Evolutionary conservation across 2,888 invertebrate species (phyloP), one percentile per base, ranked within the genome.

Genomic region (Conomelus anceps): DNA sequence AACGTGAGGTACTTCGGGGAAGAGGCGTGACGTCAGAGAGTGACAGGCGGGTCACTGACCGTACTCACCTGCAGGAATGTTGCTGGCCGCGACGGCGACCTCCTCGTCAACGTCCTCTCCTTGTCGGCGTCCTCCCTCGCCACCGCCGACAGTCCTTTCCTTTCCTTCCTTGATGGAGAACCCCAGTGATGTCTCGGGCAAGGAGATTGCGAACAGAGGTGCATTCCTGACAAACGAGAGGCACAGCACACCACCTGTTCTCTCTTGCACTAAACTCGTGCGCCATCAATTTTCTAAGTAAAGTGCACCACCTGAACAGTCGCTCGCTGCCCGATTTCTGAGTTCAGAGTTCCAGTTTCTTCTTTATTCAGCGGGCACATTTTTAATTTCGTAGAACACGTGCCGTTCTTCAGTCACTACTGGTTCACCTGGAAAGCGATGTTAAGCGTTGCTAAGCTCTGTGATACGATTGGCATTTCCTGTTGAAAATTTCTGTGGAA

Each of bases 41-140:
- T n/a, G 63, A 63, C 63, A 63, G 41, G 41, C 63, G n/a, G 86
- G 86, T 86, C 86, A 86, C 29, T 29, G 86, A 86, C 86, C 86
- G 86, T 29, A 24, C 86, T 86, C 86, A 86, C 86, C 86, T 86
- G 86, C 24, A 86, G 86, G 86, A 86, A 86, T 86, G 86, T 86
- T 86, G 63, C 63, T 26, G n/a, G n/a, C n/a, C n/a, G 11, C 26
- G 11, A 11, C 26, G 26, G 11, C 26, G 26, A 26, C 26, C 26
- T 85, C 22, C 22, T 20, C 7, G 7, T 17, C 84, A 84, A 4
- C 22, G 41, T 41, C 17, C 41, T 41, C 41, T 41, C 17, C 85
- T 20, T 23, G n/a, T 22, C 20, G 20, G 23, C 86, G 22, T 86
- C 24, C 63, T 63, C 63, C 63, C 63, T 7, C 63, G n/a, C 63